Evolutionary conservation across 2,797 vertebrate species (phyloP), one percentile per base, ranked within the genome.

Genomic region (Chloroceryle inda): DNA sequence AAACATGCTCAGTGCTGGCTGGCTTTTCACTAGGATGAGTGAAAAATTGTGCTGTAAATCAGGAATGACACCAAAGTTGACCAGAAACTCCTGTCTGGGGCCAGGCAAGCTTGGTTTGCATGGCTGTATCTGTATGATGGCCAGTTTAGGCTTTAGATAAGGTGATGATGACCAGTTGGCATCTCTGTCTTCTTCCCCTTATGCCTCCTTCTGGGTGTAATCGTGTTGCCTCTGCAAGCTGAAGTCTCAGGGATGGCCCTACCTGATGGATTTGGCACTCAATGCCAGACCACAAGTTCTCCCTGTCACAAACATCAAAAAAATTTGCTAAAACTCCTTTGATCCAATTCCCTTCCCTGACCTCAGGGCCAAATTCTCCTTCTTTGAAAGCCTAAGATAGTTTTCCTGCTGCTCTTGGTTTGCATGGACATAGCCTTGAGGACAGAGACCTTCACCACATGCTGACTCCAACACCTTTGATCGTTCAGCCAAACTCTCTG

Each of bases 1-100:
- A 5, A 50, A 3, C 37, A 9, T 4, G 21, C 9, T 33, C 10
- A 6, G 14, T 18, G 6, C 13, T 2, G 13, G 12, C 4, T 49
- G 69, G 6, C 5, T 81, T 85, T 53, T 38, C 64, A 15, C 40
- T 61, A 42, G 23, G 16, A 23, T 31, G 52, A 44, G 40, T 44
- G 63, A 18, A 42, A 66, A 55, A 40, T 3, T 20, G 15, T 22
- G 16, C 38, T 31, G 24, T 33, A 64, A 52, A 49, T 64, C 31
- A 18, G 9, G 13, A 74, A 23, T 55, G 59, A 52, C 26, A 29
- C 16, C 27, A 27, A 29, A 29, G 50, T 17, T 52, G 26, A 52
- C 27, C 15, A 29, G 26, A 52, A 52, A 52, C 26, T 27, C 14
- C 50, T 52, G 26, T 29, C 50, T 29, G 17, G 26, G 50, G 16